Conservation (phyloP, 2,113 vertebrate species). For the Xiphias gladius region DNA sequence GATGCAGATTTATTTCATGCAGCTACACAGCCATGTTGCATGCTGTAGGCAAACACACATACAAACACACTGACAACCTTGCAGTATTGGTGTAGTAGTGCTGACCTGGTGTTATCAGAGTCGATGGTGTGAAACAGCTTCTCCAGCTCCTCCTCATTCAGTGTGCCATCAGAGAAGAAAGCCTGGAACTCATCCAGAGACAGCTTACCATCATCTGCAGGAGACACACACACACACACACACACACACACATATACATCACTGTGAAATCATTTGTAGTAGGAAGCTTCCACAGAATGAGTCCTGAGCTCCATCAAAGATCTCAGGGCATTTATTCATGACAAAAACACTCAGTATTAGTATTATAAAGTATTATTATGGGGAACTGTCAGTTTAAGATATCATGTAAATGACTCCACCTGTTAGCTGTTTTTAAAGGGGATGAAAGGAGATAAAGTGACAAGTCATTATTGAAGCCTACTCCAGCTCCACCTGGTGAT, state of each 20-base stretch:
- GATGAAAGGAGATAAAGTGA: not conserved
- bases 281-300: not conserved
- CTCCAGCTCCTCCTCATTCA: conserved; percentile 95
- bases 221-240: conserved; percentile 46
- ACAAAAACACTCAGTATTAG: too few species aligned
- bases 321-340: not conserved
- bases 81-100: not conserved
- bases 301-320: not conserved
- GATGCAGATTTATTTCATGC: conserved; percentile 41
- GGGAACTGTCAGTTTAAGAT: not conserved
- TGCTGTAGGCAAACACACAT: conserved; percentile 11
- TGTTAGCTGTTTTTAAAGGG: not conserved
- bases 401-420: not conserved
- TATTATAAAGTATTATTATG: not conserved
- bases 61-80: not conserved
- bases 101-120: conserved; percentile 97
- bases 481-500: not conserved
- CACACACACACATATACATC: conserved; percentile 4
- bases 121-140: conserved; percentile 97
- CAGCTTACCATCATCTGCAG: conserved; percentile 95
- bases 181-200: conserved; percentile 98
- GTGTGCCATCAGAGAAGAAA: conserved; percentile 96
- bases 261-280: not conserved
- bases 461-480: not conserved
- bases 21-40: not conserved